phyloP scores from a whole-genome alignment of 2,888 invertebrate species.

The Dryomyza anilis region DNA sequence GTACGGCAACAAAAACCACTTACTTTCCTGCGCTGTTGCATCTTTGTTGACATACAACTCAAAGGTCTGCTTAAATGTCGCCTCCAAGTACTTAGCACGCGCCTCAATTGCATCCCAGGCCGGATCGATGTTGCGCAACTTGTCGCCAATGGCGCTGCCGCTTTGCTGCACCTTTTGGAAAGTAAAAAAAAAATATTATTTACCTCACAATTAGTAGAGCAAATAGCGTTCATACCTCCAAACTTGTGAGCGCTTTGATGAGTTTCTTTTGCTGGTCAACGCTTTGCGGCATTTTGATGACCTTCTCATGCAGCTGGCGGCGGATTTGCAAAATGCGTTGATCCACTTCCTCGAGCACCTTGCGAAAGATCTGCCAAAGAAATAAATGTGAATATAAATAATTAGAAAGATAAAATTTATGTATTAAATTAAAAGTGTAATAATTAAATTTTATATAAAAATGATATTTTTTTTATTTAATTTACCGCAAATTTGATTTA shows the following conservation, averaged over 20 bases:
- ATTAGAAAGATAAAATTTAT: no score
- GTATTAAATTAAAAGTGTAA: no score
- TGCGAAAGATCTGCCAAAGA: constrained; percentile 73
- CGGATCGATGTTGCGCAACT: constrained; percentile 74
- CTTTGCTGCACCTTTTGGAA: constrained; percentile 55
- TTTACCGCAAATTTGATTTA: no score
- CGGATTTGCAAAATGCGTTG: constrained; percentile 81
- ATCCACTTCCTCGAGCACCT: constrained; percentile 90
- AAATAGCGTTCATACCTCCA: constrained; percentile 65
- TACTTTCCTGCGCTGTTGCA: constrained; percentile 49
- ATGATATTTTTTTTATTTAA: no score
- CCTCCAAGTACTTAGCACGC: constrained; percentile 77
- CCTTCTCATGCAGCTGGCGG: constrained; percentile 77
- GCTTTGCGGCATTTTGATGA: constrained; percentile 88
- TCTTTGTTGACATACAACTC: constrained; percentile 58
- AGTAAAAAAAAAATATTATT: neutral
- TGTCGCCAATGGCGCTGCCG: constrained; percentile 54
- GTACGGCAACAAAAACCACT: neutral
- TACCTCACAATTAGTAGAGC: neutral
- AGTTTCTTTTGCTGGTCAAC: constrained; percentile 95
- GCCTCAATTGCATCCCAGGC: constrained; percentile 94
- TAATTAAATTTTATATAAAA: no score
- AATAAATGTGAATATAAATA: neutral
- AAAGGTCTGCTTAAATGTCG: constrained; percentile 57
- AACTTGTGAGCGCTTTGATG: constrained; percentile 78